phyloP scores from a whole-genome alignment of 2,797 vertebrate species.

The Microctenopoma steveboyesi region DNA sequence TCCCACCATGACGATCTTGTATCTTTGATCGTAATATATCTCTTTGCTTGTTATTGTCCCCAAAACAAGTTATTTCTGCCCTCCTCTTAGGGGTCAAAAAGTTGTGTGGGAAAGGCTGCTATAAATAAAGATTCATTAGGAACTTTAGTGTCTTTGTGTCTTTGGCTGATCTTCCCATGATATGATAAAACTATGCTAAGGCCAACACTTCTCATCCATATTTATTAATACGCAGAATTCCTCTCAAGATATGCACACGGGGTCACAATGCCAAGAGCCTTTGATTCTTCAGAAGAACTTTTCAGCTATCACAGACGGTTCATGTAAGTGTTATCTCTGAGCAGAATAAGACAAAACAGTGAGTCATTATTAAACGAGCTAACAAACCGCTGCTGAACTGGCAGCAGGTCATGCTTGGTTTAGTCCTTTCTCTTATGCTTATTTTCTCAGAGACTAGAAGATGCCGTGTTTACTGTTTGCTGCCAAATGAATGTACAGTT shows the following conservation, averaged over 20 bases:
- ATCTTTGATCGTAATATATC: conserved; percentile 17
- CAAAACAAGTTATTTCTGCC: conserved; percentile 29
- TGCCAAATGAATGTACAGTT: background rate
- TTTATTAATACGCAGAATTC: conserved; percentile 42
- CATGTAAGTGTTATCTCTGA: conserved; percentile 7
- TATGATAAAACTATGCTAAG: conserved; percentile 45
- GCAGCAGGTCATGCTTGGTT: background rate
- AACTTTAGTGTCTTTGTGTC: conserved; percentile 3
- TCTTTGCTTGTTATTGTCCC: conserved; percentile 10
- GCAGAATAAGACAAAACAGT: background rate
- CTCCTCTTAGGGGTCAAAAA: conserved; percentile 39
- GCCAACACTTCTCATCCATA: conserved; percentile 57
- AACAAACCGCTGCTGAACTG: background rate
- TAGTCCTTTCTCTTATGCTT: background rate
- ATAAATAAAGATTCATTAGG: conserved; percentile 19
- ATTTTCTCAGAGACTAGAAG: background rate
- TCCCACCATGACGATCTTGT: conserved; percentile 11
- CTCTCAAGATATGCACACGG: conserved; percentile 35
- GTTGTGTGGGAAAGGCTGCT: conserved; percentile 63
- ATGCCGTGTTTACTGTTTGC: background rate
- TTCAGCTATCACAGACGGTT: conserved; percentile 11
- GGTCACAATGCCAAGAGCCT: conserved; percentile 42
- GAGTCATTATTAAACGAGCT: conserved; percentile 1
- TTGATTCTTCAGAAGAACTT: conserved; percentile 51
- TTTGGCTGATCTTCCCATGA: conserved; percentile 49